Percentiles rank a stretch among this genome's conserved stretches.
phyloP scores from a whole-genome alignment of 1,140 invertebrate species.

The Pemphigus obesinymphae region DNA sequence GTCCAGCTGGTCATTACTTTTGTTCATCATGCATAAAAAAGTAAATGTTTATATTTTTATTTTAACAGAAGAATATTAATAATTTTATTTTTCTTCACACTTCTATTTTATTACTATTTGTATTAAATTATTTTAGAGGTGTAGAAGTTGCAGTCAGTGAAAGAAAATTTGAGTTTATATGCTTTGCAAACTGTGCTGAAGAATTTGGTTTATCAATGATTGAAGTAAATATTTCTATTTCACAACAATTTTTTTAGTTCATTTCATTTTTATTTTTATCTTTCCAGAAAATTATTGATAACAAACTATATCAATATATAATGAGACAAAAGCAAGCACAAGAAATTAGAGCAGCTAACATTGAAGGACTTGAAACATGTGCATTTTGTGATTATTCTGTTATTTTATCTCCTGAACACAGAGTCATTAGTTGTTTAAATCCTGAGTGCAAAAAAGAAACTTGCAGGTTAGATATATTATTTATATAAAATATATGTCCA shows the following conservation, averaged over 20 bases:
- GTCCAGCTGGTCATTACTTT: neutral
- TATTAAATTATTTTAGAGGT: no score
- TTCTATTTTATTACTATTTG: no score
- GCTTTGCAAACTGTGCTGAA: neutral
- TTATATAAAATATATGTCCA: no score
- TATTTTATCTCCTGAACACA: constrained; percentile 57
- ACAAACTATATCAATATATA: constrained; percentile 14
- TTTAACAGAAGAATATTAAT: neutral
- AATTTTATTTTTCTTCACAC: neutral
- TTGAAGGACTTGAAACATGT: constrained; percentile 61
- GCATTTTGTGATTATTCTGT: constrained; percentile 62
- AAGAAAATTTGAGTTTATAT: neutral
- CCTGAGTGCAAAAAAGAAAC: constrained; percentile 62
- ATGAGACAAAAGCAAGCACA: constrained; percentile 52
- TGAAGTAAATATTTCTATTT: neutral
- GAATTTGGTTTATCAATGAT: constrained; percentile 4
- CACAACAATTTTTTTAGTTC: neutral
- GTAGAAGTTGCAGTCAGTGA: neutral
- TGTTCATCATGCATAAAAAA: constrained; percentile 11
- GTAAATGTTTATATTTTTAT: neutral
- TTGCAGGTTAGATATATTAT: constrained; percentile 57
- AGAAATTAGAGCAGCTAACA: constrained; percentile 58
- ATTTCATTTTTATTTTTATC: neutral
- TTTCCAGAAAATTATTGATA: neutral
- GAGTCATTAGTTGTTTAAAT: constrained; percentile 62